Base-by-base conservation (phyloP, 2,797 vertebrate genomes). In the Bucorvus abyssinicus region DNA sequence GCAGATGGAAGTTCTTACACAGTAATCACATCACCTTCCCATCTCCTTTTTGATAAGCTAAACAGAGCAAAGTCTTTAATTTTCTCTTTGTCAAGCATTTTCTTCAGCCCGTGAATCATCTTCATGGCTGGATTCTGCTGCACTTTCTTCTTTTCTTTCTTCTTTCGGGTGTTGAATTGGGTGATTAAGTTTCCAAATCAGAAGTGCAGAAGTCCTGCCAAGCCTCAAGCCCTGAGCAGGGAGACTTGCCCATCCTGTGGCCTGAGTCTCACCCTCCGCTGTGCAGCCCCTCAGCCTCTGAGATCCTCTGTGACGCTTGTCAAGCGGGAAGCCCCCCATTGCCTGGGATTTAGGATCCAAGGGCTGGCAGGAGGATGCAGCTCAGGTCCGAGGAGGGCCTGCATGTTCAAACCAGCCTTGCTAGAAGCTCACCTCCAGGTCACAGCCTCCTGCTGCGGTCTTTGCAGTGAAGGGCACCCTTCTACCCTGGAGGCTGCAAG, bases 231-330 rank as follows among this genome's bases (percentile, higher is more conserved):
- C 59, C 79, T 49, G 55, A 56, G 30, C 34, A 6, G 4, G 22
- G 56, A 38, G 34, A 17, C 17, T 44, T 61, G 8, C 7, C 76
- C 2, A 0, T 34, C 36, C 64, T 1, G 0, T 55, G 69, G 29
- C 30, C 65, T 61, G 61, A 32, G 27, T 24, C 40, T 87, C 49
- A 20, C 26, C 44, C 13, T 76, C 18, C 3, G 1, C 49, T 6
- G 1, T 1, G 12, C 40, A 68, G 24, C 19, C 7, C 47, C 59
- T n/a, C 0, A 0, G 14, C 30, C 55, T 52, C 45, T 2, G 0
- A 53, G 29, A 12, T 9, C 9, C 21, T 14, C 20, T 2, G 1
- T 3, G 2, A 1, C 32, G 29, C 20, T 27, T 8, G 4, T 42
- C 2, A 3, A 21, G 45, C 40, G 47, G 47, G 67, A 42, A 36